Evolutionary conservation across 2,113 vertebrate genomes (phyloP), one percentile per base, ranked within the genome.

Genomic region (Telmatochromis sp.): DNA sequence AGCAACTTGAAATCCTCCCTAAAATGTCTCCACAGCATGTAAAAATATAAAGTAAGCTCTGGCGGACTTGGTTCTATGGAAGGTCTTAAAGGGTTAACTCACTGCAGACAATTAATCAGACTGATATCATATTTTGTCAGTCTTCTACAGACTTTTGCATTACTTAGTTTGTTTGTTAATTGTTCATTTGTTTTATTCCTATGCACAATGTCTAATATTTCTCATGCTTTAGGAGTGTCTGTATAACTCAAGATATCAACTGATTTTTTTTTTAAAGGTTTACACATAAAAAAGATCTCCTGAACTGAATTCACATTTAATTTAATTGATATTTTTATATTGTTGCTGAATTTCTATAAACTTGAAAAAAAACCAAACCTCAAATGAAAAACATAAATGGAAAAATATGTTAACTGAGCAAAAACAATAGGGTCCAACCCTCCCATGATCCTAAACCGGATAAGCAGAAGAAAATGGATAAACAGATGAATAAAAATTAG

Each of bases 341-440:
- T 60, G 26, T 60, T 0, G 3, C 8, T 17, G 8, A 60, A 60
- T 60, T 33, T 33, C 2, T 31, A 31, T 9, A 31, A 60, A 60
- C 1, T 17, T 60, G 0, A n/a, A 55, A 2, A 15, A 3, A 10
- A 3, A 0, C 0, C 10, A 10, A 6, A 0, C 3, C 9, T 33
- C 15, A 63, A 35, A 63, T 19, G 15, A 63, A 35, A 63, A 63
- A 35, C 31, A 6, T 63, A 35, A 35, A 63, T n/a, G 58, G 31
- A 63, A n/a, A 33, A 35, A 63, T 12, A 63, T 35, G 31, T 63
- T 63, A 63, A n/a, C 2, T 35, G 4, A 35, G 58, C 6, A 63
- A 63, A 63, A 63, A 63, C 58, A 35, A 63, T 35, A 35, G 1
- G 31, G 17, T 35, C 58, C 31, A 63, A 63, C 31, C 58, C 17